These are phyloP conservation scores for Dipodomys stephensi DNA, from an alignment of 2,113 vertebrate species.

Conservation along the genomic window DNA sequence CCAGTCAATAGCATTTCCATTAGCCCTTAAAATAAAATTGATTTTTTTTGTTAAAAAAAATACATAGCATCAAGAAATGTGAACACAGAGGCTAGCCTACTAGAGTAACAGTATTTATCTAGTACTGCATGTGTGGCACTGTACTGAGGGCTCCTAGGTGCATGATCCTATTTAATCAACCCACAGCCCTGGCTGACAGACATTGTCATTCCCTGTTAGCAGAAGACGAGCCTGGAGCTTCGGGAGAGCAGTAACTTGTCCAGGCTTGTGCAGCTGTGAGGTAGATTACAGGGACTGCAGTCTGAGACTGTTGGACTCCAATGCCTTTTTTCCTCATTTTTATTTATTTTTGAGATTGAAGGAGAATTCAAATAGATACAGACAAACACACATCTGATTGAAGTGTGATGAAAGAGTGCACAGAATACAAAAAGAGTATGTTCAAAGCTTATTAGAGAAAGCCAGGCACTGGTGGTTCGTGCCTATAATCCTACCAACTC, in stretches of 20 bases:
- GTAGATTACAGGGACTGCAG: neutral
- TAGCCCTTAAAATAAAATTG: slow-evolving; percentile 33
- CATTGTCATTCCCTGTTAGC: neutral
- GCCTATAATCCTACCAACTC: too few relatives aligned
- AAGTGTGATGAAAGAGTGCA: too few relatives aligned
- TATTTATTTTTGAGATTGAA: neutral
- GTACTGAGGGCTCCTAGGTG: neutral
- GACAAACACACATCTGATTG: too few relatives aligned
- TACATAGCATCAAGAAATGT: slow-evolving; percentile 4
- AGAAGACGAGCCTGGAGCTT: neutral
- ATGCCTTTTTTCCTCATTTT: neutral
- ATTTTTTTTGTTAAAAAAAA: neutral
- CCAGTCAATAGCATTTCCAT: neutral
- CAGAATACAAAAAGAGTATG: too few relatives aligned
- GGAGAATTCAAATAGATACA: too few relatives aligned
- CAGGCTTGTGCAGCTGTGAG: neutral
- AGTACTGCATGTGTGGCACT: neutral
- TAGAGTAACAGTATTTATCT: neutral
- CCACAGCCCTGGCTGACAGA: neutral
- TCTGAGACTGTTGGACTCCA: neutral
- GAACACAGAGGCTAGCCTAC: neutral
- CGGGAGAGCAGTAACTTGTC: neutral
- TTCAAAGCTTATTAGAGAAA: too few relatives aligned
- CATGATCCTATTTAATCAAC: neutral
- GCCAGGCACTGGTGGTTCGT: too few relatives aligned